These are phyloP conservation scores for Notolabrus celidotus DNA, from an alignment of 2,797 vertebrate species.

Conservation along the genomic window DNA sequence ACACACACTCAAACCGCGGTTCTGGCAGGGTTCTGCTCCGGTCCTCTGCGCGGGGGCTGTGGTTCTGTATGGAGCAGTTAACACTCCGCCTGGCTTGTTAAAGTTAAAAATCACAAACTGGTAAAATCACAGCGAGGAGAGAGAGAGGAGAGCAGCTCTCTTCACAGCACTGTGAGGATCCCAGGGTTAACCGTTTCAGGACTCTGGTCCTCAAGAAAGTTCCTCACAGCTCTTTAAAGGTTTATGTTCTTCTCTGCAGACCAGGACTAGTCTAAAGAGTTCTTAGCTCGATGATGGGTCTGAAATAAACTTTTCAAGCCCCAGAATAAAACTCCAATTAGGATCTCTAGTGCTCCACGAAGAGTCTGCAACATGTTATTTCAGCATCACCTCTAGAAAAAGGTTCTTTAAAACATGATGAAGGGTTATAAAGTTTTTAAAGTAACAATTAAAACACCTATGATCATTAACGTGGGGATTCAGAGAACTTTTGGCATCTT, in stretches of 20 bases:
- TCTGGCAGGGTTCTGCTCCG: constrained; percentile 69
- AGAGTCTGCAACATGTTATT: no score
- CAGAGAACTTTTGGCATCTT: no score
- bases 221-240: neutral
- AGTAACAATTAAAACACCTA: no score
- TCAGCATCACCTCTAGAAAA: no score
- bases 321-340: no score
- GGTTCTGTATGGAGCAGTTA: constrained; percentile 58
- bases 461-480: no score
- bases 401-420: neutral
- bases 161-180: neutral
- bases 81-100: constrained; percentile 53
- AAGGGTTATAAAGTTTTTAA: no score
- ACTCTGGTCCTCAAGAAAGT: neutral
- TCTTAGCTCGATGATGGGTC: no score
- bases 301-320: no score
- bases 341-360: no score
- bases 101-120: constrained; percentile 49
- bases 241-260: no score
- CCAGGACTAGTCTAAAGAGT: no score
- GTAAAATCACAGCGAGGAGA: constrained; percentile 26
- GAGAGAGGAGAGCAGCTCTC: neutral
- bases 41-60: constrained; percentile 38
- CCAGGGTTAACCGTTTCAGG: neutral
- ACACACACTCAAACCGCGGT: constrained; percentile 68